These are phyloP conservation scores for Trinorchestia longiramus DNA, from an alignment of 1,140 invertebrate genomes.

Conservation along the genomic window DNA sequence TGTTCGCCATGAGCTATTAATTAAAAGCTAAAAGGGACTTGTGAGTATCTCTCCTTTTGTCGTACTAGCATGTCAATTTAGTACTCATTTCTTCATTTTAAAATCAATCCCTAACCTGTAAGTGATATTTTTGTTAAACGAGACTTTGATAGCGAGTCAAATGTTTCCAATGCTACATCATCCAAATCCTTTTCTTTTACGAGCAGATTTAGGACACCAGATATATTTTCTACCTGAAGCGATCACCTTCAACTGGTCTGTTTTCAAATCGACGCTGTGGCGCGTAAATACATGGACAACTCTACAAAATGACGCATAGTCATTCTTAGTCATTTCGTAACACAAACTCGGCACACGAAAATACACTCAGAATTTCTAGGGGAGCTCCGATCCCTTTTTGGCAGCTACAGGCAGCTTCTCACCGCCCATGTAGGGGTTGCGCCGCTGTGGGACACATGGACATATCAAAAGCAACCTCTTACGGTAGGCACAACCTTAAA, in stretches of 20 bases:
- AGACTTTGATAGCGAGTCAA: background rate
- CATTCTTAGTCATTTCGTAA: background rate
- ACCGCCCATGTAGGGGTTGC: slow-evolving; percentile 83
- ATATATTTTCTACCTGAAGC: background rate
- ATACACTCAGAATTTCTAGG: background rate
- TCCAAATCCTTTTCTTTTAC: background rate
- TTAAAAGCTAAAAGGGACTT: background rate
- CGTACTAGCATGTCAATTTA: background rate
- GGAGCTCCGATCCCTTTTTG: slow-evolving; percentile 78
- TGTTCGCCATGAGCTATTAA: background rate
- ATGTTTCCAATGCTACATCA: background rate
- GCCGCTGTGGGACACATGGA: slow-evolving; percentile 72
- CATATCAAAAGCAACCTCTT: background rate
- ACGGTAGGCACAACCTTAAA: background rate
- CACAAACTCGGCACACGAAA: background rate
- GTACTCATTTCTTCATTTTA: background rate
- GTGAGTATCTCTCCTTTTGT: background rate
- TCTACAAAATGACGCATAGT: background rate
- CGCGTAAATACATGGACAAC: background rate
- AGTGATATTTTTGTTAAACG: background rate
- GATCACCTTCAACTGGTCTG: background rate
- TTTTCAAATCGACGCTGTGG: background rate
- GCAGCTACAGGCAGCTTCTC: slow-evolving; percentile 88
- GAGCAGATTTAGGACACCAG: background rate
- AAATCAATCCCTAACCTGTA: background rate